phyloP scores from a whole-genome alignment of 64 coral and sea anemone genomes.

The Exaiptasia diaphana region DNA sequence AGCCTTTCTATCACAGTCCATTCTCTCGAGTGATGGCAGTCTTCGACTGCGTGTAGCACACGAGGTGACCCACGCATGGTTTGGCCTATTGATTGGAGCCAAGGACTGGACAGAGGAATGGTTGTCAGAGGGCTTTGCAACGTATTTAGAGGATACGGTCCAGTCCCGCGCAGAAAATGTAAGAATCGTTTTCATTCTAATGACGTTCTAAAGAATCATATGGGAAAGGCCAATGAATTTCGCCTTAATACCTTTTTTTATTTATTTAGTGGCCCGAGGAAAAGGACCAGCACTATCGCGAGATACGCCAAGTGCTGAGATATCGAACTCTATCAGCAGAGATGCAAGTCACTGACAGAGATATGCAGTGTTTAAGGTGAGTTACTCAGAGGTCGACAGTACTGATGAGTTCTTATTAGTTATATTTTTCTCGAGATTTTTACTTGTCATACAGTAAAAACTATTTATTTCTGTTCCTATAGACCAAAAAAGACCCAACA shows the following conservation, averaged over 20 bases:
- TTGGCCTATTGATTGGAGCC: constrained; percentile 86
- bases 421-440: too few species aligned
- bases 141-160: constrained; percentile 93
- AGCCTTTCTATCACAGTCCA: constrained; percentile 90
- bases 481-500: not conserved
- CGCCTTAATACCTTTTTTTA: not conserved
- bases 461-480: too few species aligned
- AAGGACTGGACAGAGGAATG: constrained; percentile 99
- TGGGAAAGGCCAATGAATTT: too few species aligned
- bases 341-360: constrained; percentile 77
- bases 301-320: constrained; percentile 76
- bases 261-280: constrained; percentile 1
- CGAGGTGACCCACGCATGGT: constrained; percentile 96
- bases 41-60: constrained; percentile 86
- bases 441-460: too few species aligned
- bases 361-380: constrained; percentile 79
- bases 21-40: constrained; percentile 82
- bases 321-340: constrained; percentile 82
- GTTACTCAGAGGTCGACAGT: not conserved
- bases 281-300: not conserved
- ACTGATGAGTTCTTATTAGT: too few species aligned
- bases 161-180: constrained; percentile 78
- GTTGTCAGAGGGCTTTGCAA: constrained; percentile 90
- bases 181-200: not conserved
- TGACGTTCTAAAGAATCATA: not conserved